Conservation (phyloP, 2,113 vertebrate species). For the Gasterosteus aculeatus region DNA sequence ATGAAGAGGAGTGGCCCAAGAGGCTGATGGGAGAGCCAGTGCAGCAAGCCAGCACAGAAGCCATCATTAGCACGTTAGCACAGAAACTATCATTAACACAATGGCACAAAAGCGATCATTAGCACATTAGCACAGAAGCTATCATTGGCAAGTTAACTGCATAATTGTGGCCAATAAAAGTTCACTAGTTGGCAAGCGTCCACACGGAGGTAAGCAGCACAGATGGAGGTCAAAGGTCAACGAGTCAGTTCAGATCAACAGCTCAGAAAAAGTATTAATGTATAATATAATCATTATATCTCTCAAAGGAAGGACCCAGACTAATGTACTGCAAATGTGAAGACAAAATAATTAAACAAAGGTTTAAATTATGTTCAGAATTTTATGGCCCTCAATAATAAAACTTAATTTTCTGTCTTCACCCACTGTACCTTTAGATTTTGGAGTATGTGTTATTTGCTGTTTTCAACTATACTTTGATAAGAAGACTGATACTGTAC, state of each 20-base stretch:
- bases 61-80: slow-evolving; percentile 25
- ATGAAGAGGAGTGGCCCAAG: slow-evolving; percentile 5
- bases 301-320: background rate
- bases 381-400: background rate
- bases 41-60: slow-evolving; percentile 19
- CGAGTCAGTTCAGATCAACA: background rate
- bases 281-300: background rate
- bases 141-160: background rate
- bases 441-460: background rate
- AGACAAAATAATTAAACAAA: background rate
- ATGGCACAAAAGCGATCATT: slow-evolving; percentile 31
- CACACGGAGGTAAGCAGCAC: slow-evolving; percentile 35
- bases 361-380: background rate
- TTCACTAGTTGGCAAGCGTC: slow-evolving; percentile 14
- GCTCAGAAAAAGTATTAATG: background rate
- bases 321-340: background rate
- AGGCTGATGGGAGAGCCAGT: slow-evolving; percentile 29
- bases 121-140: slow-evolving; percentile 23
- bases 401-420: background rate
- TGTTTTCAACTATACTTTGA: too few species aligned
- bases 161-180: slow-evolving; percentile 23
- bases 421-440: background rate
- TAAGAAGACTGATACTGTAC: background rate
- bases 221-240: slow-evolving; percentile 33
- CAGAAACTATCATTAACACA: slow-evolving; percentile 19